Evolutionary conservation across 2,113 vertebrate genomes (phyloP), one percentile per base, ranked within the genome.

Genomic region (Hepsetus odoe): DNA sequence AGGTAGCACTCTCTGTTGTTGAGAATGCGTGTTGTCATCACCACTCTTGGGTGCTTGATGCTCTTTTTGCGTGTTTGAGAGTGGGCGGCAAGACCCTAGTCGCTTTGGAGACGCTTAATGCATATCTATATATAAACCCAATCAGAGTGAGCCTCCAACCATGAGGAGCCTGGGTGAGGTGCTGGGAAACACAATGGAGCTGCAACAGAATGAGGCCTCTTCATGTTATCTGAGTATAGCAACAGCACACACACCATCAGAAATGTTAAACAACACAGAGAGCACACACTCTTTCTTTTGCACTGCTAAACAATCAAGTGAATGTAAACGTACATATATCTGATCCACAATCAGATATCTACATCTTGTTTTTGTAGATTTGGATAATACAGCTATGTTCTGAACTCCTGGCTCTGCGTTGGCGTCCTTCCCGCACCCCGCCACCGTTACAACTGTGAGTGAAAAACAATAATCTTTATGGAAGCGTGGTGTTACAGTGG

Each of bases 81-180:
- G 88, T 86, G 86, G 86, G 88, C 80, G 83, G 88, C 80, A 82
- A 87, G 82, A 87, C 82, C 84, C 74, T 69, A 58, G 86, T 88
- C 82, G 83, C 86, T 88, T 86, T 83, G 87, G 87, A 90, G 87
- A 89, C 81, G 30, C 82, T 79, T 80, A 75, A 73, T 18, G 42
- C 82, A 82, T 72, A 85, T 72, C 83, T 90, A 87, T 81, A 87
- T 87, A 80, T 88, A 89, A 83, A 83, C 74, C 69, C 84, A 83
- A 86, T 84, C 72, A 76, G 80, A 86, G 42, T 66, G 26, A 68
- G 26, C 55, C 18, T 64, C 65, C n/a, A 40, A 72, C 64, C 62
- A 24, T 20, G 0, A 22, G 16, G 28, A 64, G 68, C 74, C 28
- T 22, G 44, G 22, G 28, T n/a, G 32, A 76, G 70, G 56, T 40